phyloP scores from a whole-genome alignment of 2,797 vertebrate genomes.

The Hippocampus kuda region DNA sequence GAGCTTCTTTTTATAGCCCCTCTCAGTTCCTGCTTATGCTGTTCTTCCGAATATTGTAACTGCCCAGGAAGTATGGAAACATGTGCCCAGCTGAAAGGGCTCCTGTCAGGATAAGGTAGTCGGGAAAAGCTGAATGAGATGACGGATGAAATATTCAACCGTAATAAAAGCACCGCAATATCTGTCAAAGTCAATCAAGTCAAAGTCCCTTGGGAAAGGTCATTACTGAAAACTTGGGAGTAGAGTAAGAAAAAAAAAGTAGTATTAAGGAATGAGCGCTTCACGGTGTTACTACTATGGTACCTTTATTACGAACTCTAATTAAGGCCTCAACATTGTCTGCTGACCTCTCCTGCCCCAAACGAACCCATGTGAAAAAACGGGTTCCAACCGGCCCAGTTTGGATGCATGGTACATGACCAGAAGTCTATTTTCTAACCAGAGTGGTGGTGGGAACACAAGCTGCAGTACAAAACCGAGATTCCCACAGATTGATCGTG shows the following conservation, averaged over 20 bases:
- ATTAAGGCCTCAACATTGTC: slow-evolving; percentile 7
- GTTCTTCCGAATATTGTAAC: slow-evolving; percentile 39
- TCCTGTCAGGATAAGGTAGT: slow-evolving; percentile 48
- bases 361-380: slow-evolving; percentile 61
- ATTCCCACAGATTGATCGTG: slow-evolving; percentile 73
- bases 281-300: slow-evolving; percentile 35
- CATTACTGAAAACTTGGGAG: slow-evolving; percentile 15
- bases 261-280: slow-evolving; percentile 49
- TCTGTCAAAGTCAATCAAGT: slow-evolving; percentile 2
- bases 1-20: slow-evolving; percentile 27
- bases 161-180: not conserved
- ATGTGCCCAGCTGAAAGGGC: slow-evolving; percentile 18
- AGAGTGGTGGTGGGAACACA: slow-evolving; percentile 69
- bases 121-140: slow-evolving; percentile 32
- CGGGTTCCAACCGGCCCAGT: slow-evolving; percentile 57
- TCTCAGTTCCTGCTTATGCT: slow-evolving; percentile 26
- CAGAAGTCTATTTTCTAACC: slow-evolving; percentile 70
- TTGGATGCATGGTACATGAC: slow-evolving; percentile 54
- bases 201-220: too few species aligned
- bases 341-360: slow-evolving; percentile 53
- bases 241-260: slow-evolving; percentile 10
- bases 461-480: slow-evolving; percentile 63
- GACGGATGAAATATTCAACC: slow-evolving; percentile 21
- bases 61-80: slow-evolving; percentile 31
- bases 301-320: too few species aligned